A percentile compares a stretch with the other conserved stretches of the same genome.
These are phyloP conservation scores for Melierax canorus DNA, from an alignment of 2,113 vertebrate species.

Conservation along the genomic window DNA sequence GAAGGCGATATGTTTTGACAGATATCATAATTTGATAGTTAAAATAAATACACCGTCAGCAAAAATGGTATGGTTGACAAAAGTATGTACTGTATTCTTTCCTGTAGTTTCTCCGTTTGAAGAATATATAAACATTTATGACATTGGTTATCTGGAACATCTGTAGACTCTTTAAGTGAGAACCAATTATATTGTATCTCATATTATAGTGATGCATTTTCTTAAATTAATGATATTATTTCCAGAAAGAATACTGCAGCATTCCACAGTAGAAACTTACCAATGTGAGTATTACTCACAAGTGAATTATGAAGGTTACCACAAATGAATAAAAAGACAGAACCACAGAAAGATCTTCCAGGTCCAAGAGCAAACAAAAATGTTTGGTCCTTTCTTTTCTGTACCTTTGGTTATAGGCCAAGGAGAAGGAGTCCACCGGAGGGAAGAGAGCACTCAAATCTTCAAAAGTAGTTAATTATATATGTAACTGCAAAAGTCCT, in stretches of 20 bases:
- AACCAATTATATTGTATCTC: not conserved
- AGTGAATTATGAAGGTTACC: not conserved
- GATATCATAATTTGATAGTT: slow-evolving; percentile 21
- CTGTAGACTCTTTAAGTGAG: not conserved
- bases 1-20: slow-evolving; percentile 38
- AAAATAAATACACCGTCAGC: slow-evolving; percentile 45
- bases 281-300: not conserved
- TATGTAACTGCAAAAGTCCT: not conserved
- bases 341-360: not conserved
- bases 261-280: not conserved
- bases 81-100: not conserved
- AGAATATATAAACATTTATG: not conserved
- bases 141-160: not conserved
- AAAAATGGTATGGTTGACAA: not conserved
- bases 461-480: not conserved
- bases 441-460: not conserved
- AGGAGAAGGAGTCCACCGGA: not conserved
- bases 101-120: not conserved
- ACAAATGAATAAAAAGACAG: not conserved
- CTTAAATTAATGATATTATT: not conserved
- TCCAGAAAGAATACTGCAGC: not conserved
- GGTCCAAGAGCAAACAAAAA: not conserved
- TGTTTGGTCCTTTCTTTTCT: not conserved
- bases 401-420: not conserved
- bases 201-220: not conserved